These are phyloP conservation scores for Eulacestoma nigropectus DNA, from an alignment of 2,113 vertebrate species.

Conservation along the genomic window DNA sequence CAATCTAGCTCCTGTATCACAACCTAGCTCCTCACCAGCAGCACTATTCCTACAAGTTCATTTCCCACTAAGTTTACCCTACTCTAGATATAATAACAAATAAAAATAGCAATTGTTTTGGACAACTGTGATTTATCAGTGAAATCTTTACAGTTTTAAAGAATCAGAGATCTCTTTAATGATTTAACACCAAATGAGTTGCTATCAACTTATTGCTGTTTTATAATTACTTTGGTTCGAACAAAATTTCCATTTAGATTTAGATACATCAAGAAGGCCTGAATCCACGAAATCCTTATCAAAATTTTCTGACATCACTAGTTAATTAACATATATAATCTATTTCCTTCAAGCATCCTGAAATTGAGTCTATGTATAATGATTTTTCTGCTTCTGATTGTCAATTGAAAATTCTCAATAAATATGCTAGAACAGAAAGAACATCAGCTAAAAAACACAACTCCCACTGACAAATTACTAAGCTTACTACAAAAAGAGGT, in stretches of 20 bases:
- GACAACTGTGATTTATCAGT: not conserved
- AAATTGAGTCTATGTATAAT: not conserved
- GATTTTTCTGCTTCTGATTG: not conserved
- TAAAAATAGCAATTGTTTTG: not conserved
- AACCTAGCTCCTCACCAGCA: not conserved
- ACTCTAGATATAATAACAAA: not conserved
- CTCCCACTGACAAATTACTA: not conserved
- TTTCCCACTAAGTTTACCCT: not conserved
- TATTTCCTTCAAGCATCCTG: not conserved
- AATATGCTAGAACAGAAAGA: not conserved
- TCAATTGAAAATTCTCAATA: not conserved
- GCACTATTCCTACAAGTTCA: not conserved
- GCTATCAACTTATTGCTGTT: not conserved
- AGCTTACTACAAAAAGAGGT: not conserved
- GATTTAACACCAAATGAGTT: not conserved
- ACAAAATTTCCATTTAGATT: not conserved
- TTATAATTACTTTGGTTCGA: not conserved
- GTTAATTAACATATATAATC: not conserved
- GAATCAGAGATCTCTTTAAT: not conserved
- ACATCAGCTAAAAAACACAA: not conserved
- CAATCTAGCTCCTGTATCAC: accelerated
- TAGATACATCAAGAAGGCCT: not conserved
- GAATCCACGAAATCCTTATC: not conserved
- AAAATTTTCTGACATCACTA: not conserved
- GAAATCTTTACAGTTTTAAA: not conserved